Evolutionary conservation across 2,113 vertebrate species (phyloP), one percentile per base, ranked within the genome.

Genomic region (Scartelaos histophorus): DNA sequence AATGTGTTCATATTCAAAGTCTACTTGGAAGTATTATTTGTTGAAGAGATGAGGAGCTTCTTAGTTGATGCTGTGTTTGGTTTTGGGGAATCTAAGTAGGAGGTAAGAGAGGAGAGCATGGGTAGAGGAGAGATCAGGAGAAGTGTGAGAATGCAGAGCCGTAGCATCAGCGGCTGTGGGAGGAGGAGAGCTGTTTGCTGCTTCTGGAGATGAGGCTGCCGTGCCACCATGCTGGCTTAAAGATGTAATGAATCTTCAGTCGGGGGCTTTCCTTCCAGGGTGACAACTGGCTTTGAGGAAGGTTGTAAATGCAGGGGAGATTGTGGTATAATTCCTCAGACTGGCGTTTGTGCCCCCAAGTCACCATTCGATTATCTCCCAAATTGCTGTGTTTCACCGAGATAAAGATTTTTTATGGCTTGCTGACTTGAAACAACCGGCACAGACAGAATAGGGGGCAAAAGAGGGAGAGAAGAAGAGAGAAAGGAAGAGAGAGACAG

Each of bases 351-450:
- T 98, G 97, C 97, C 97, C 97, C 96, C 96, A 94, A 97, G 97
- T 98, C 96, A 97, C 96, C 96, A 97, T 97, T 97, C 95, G 96
- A 99, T 99, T 98, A 98, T 98, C 97, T 98, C 96, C 96, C 96
- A 97, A 99, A 98, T 98, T 98, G 97, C 97, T 98, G 98, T 98
- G 98, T 99, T 99, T 98, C 96, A 95, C 95, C 95, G 97, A 98
- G 98, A 99, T 98, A 98, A 99, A 99, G 96, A 98, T 97, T 97
- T 98, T 98, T 98, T 98, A 99, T 98, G 96, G 96, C 96, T 98
- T 97, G 96, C 96, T 97, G 96, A 97, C 96, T 98, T 97, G 95
- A 98, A 98, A 96, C 97, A 97, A 95, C 94, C 94, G 94, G 94
- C 92, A 92, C 93, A 97, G 94, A 95, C 93, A 95, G 94, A 94